Base-by-base conservation (phyloP, 2,888 invertebrate genomes). In the Chaetogeoica ovagalla region DNA sequence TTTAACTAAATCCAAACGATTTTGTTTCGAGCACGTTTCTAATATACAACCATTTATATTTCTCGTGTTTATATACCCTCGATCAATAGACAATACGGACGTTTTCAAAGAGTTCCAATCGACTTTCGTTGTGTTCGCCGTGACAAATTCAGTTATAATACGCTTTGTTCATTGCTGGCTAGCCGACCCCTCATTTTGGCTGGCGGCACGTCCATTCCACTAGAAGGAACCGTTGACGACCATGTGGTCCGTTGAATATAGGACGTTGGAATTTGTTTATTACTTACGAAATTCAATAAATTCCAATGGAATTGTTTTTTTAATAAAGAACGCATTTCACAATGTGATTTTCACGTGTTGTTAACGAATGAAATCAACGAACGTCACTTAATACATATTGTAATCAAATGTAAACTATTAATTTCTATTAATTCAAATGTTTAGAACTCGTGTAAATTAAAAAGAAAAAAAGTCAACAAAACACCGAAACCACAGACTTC, bases 41-140 rank as follows among this genome's bases (percentile, higher is more conserved):
- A 79, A 43, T 39, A 79, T 71, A 9, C 55, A 71, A 17, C 79
- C 79, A 65, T 63, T 79, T 39, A 79, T 63, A 65, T 79, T 79
- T 62, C 43, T 79, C 65, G 63, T 23, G 23, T 79, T 79, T 55
- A 79, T 65, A 71, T 79, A 71, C 5, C 79, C 79, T 15, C 55
- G 69, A n/a, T 62, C 21, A 55, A 79, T 43, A 30, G 70, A 37
- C 39, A 79, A 79, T 21, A 79, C 79, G 43, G 60, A 69, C 3
- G 0, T 57, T 62, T 70, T 70, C 9, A 79, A 55, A 8, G 23
- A 55, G 55, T 71, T 23, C 79, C 79, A 79, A 71, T 79, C 63
- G 30, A 57, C 0, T 39, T 39, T 57, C 13, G 39, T 15, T 4
- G 52, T n/a, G 30, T 8, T 57, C 8, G 60, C 23, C 9, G 23